Evolutionary conservation across 2,797 vertebrate genomes (phyloP), one percentile per base, ranked within the genome.

Genomic region (Pogonophryne albipinna): DNA sequence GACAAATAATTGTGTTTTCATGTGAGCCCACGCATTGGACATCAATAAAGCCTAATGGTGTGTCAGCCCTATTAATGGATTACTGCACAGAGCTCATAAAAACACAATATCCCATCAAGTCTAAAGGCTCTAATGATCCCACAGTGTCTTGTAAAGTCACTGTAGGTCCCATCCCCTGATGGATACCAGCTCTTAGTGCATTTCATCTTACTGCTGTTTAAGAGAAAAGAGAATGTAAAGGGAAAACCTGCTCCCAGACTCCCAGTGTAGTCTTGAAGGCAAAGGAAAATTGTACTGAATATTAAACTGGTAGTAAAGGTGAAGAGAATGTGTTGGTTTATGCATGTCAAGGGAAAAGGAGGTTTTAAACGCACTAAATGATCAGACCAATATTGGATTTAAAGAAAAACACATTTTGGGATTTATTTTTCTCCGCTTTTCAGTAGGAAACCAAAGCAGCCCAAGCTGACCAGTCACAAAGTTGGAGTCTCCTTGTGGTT

Each of bases 1-100:
- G 90, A 91, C 79, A 87, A 93, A 93, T 91, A 90, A 90, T 82
- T 85, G 84, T 89, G 87, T 89, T 90, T 90, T 91, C 88, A 91
- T 89, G 88, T 77, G 83, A 89, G 85, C 79, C 83, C 74, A 90
- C 74, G 70, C 84, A 86, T 83, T 42, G 87, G 83, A 85, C 90
- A 92, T 93, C 90, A 87, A 93, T 94, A 94, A 91, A 93, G 81
- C 84, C 79, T 92, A 93, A 93, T 87, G 86, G 89, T 19, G 79
- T 86, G 92, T 86, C 90, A 90, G 82, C 76, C 76, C 81, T 88
- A 92, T 92, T 92, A 93, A 91, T 89, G 79, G 85, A 93, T 92
- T 90, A 93, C 85, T 81, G 87, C 89, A 79, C 78, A 83, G 83
- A 91, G 85, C 89, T 93, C 91, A 92, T 93, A 90, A 91, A 93